Base-by-base conservation (phyloP, 2,888 invertebrate genomes). In the Phalera bucephala region DNA sequence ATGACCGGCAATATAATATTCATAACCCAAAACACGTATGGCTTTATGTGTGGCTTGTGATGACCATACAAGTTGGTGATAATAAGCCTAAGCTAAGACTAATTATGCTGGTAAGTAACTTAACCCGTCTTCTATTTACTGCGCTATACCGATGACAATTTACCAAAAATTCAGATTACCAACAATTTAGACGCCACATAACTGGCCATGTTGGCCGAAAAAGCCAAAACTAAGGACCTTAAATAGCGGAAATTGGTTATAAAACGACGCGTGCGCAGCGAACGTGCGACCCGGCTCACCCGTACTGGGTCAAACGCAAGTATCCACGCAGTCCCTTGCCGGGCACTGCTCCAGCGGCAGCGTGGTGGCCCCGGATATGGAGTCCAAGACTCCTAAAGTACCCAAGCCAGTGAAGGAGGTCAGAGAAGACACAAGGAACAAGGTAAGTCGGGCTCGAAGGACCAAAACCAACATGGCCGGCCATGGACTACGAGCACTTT, bases 241-340 rank as follows among this genome's bases (percentile, higher is more conserved):
- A 13, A 22, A 22, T 3, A n/a, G n/a, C n/a, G n/a, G n/a, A n/a
- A 52, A 36, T 45, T 41, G 48, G 46, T 40, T 49, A 29, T 28
- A 49, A 43, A 40, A 27, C 39, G 30, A 44, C 47, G 39, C 51
- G 36, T 39, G 46, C 51, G 47, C 74, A 87, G 88, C 87, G 47
- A 48, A 58, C 55, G 73, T 72, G 39, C 72, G 84, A 13, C 80
- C 88, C 31, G 87, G 83, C 33, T 84, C 88, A 33, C 83, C 85
- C 30, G 61, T 64, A 33, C 52, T 71, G 49, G 55, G 54, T 34
- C 45, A 53, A 35, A 51, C 48, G 51, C 69, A 52, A 38, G 38
- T 59, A 27, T 64, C 75, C 25, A 42, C 65, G 45, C 75, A 66
- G 44, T 70, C 80, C 8, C 56, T 74, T 26, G 53, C 71, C 19